phyloP scores from a whole-genome alignment of 2,888 invertebrate species.

The Eupithecia insigniata region DNA sequence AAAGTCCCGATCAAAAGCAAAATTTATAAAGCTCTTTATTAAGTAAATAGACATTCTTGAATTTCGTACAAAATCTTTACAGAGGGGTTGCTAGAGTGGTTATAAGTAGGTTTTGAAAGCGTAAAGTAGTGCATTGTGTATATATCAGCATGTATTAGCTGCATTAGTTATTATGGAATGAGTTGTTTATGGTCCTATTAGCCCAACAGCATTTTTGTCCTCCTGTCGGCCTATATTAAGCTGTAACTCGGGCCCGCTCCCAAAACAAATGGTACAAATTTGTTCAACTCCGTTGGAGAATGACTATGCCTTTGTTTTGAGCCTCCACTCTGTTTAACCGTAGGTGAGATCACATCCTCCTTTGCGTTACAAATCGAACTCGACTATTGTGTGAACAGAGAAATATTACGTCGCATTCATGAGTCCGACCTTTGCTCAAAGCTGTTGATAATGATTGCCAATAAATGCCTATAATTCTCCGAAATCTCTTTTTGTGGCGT shows the following conservation, averaged over 20 bases:
- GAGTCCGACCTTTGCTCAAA: constrained; percentile 48
- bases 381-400: constrained; percentile 55
- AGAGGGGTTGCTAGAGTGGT: neutral
- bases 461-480: constrained; percentile 35
- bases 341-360: constrained; percentile 50
- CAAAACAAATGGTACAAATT: constrained; percentile 72
- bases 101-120: neutral
- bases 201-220: constrained; percentile 33
- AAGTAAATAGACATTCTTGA: neutral
- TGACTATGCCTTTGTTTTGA: constrained; percentile 58
- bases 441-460: constrained; percentile 49
- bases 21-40: constrained; percentile 18
- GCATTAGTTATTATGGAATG: constrained; percentile 35
- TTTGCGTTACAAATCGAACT: constrained; percentile 61
- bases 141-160: constrained; percentile 12
- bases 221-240: constrained; percentile 56
- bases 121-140: too few species aligned
- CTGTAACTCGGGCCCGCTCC: constrained; percentile 55
- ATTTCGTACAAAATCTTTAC: neutral
- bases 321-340: constrained; percentile 60
- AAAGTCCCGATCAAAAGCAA: constrained; percentile 45
- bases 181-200: constrained; percentile 35
- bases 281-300: constrained; percentile 64
- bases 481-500: constrained; percentile 39
- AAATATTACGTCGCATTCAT: constrained; percentile 54